Evolutionary conservation across 2,113 vertebrate genomes (phyloP), one percentile per base, ranked within the genome.

Genomic region (Myotis brandtii): DNA sequence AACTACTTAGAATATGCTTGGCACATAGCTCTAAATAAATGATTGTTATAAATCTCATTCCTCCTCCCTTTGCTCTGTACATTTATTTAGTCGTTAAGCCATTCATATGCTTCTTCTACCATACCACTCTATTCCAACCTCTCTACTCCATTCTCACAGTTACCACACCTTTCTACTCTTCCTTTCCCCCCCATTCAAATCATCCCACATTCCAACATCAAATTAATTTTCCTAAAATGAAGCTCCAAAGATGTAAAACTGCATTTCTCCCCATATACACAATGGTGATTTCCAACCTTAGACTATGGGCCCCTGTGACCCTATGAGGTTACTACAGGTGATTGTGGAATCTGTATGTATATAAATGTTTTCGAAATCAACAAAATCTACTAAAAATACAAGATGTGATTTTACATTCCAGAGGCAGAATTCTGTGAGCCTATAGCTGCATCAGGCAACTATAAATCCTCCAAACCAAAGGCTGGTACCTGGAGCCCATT

Each of bases 211-310:
- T 76, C 37, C 72, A 79, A 67, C 20, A 32, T 59, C 48, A 86
- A 50, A 86, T 59, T 79, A 86, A 93, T 69, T 75, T 86, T 93
- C 17, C 59, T 93, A 79, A 79, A 69, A 86, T 69, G 30, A 54
- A 77, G 21, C 48, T 86, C 21, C 37, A 86, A 10, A 67, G 32
- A 86, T 69, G 37, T 86, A 46, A 86, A 93, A 21, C 91, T 76
- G 50, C 30, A 50, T 21, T 37, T 91, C 40, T 83, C 43, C 23
- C 23, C 52, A 83, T 50, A 64, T 37, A 91, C 46, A 50, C 11
- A 91, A 64, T 9, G 59, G 40, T 73, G 79, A 62, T 50, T 77
- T 85, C 73, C 72, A 67, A 69, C 32, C 34, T 77, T 66, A 54
- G 48, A 77, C 7, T 77, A 40, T 25, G 48, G 80, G 66, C 34